Percentiles rank a stretch among this genome's conserved stretches.
Evolutionary conservation across 2,888 invertebrate species (phyloP).

Genomic region (Anorthoa munda): DNA sequence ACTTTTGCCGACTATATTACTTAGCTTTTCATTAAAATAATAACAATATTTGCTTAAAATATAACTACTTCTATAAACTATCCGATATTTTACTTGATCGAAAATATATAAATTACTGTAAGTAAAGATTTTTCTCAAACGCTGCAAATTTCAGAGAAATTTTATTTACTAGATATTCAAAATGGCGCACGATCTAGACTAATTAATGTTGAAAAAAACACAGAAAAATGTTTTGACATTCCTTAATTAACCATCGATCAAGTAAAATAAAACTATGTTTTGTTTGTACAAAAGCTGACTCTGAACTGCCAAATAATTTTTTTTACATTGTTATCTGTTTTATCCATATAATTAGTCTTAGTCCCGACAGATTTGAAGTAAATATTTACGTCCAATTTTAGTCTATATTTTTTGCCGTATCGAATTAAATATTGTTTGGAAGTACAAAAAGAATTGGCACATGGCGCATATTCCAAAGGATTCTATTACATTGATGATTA

Average conservation of each 20-base stretch:
- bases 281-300: constrained; percentile 9
- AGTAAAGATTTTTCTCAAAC: not conserved
- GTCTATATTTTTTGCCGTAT: not conserved
- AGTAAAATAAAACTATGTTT: constrained; percentile 21
- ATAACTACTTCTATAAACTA: constrained; percentile 9
- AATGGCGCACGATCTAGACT: not conserved
- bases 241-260: constrained; percentile 2
- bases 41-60: constrained; percentile 10
- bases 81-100: constrained; percentile 31
- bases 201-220: not conserved
- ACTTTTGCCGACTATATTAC: constrained; percentile 22
- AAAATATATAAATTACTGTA: not conserved
- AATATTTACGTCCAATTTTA: not conserved
- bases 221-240: not conserved
- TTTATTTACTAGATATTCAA: not conserved
- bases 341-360: constrained; percentile 6
- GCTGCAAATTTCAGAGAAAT: not conserved
- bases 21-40: constrained; percentile 14
- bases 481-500: constrained; percentile 21
- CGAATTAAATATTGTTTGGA: not conserved
- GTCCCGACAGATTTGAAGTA: not conserved
- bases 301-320: not conserved
- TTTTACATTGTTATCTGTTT: not conserved
- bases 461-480: not conserved
- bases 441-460: constrained; percentile 2